Conservation (phyloP, 2,113 vertebrate species). For the Hypanus sabinus region DNA sequence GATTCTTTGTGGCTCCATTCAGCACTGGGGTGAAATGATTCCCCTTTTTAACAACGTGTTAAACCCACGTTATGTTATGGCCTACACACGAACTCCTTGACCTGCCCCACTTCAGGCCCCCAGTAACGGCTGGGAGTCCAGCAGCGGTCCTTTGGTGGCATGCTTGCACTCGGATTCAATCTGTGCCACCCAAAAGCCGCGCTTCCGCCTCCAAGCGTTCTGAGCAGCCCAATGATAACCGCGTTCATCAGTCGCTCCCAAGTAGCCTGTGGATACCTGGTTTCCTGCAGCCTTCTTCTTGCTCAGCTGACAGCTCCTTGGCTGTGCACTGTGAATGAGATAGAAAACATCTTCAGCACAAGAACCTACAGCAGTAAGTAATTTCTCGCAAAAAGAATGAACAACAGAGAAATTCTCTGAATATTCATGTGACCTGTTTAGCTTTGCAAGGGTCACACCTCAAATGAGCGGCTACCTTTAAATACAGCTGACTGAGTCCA, state of each 20-base stretch:
- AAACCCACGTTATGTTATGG: background rate
- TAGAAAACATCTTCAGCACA: conserved; percentile 38
- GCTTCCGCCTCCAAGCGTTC: background rate
- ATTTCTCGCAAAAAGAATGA: background rate
- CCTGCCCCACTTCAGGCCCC: background rate
- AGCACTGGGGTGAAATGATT: background rate
- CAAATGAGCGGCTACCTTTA: background rate
- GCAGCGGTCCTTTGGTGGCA: background rate
- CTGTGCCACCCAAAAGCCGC: background rate
- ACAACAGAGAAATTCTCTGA: background rate
- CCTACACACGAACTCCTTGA: too few relatives aligned
- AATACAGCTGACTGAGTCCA: background rate
- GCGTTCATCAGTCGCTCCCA: background rate
- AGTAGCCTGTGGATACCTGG: conserved; percentile 66
- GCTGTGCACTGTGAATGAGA: conserved; percentile 73
- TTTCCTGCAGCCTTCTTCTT: conserved; percentile 95
- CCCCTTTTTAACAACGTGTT: background rate
- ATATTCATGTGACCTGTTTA: background rate
- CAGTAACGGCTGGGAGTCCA: background rate
- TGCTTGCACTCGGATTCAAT: background rate
- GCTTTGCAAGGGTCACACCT: background rate
- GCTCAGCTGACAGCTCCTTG: conserved; percentile 87
- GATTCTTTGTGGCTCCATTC: background rate
- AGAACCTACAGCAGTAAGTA: background rate
- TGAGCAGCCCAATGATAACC: background rate